Evolutionary conservation across 2,113 vertebrate species (phyloP), one percentile per base, ranked within the genome.

Genomic region (Elephantulus edwardii): DNA sequence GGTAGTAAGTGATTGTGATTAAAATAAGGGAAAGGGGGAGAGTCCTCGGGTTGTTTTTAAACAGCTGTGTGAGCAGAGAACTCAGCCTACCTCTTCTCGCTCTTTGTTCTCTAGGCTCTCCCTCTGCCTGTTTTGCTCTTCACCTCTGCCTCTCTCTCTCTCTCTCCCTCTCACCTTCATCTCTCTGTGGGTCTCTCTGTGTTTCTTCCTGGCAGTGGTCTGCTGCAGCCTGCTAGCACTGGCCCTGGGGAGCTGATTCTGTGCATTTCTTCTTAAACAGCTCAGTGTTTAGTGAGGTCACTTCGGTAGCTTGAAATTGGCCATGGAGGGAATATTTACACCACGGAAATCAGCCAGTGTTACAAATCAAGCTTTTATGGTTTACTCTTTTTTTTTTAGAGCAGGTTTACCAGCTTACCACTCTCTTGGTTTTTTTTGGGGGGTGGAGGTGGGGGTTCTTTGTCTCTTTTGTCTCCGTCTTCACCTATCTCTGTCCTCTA

Each of bases 281-380:
- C 62, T 58, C 58, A 2, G 85, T 10, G 0, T 35, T 83, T 76
- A 35, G 48, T 75, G 71, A 91, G 92, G 86, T 86, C 79, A 52
- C 76, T 72, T 87, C 5, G 1, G 42, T 83, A 68, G 77, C 89
- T 90, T 50, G 90, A 83, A 93, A 91, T 94, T 54, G 30, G 60
- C 62, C 79, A 77, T 60, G 38, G 52, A 58, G 90, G 91, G 86
- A 88, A 71, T 88, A 91, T 80, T 85, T 83, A 88, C 76, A 72
- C 85, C 48, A 76, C 5, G 14, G 76, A 93, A 88, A 93, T 95
- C 79, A 93, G 86, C 66, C 91, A 91, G 88, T 68, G 81, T 20
- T 66, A 62, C 52, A 72, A 8, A 78, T 76, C 75, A 75, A 79
- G 86, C 17, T 33, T 76, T 66, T 78, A 71, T 64, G 20, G 12